Percentiles rank a stretch among this genome's conserved stretches.
These are phyloP conservation scores for Vespertilio murinus DNA, from an alignment of 2,797 vertebrate species.

Conservation along the genomic window DNA sequence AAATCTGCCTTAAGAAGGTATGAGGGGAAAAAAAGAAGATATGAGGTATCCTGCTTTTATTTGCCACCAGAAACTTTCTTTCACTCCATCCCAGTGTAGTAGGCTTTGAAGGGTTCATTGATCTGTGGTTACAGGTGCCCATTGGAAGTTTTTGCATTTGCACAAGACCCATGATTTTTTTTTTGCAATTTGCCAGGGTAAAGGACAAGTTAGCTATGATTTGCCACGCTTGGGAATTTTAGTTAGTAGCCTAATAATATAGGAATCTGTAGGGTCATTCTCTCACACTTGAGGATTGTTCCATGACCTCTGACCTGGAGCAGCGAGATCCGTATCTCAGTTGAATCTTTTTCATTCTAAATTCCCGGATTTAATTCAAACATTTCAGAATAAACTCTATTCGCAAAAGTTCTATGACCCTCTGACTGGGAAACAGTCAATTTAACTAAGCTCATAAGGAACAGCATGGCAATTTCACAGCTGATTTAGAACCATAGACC, in stretches of 20 bases:
- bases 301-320: background rate
- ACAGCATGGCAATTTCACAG: slow-evolving; percentile 71
- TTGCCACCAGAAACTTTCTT: background rate
- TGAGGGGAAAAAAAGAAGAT: background rate
- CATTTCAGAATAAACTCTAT: slow-evolving; percentile 37
- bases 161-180: background rate
- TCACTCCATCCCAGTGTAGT: background rate
- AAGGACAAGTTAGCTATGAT: background rate
- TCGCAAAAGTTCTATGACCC: slow-evolving; percentile 25
- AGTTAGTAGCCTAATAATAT: background rate
- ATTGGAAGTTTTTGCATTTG: background rate
- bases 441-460: slow-evolving; percentile 78
- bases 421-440: slow-evolving; percentile 72
- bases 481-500: slow-evolving; percentile 57
- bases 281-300: background rate
- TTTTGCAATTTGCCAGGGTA: background rate
- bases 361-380: slow-evolving; percentile 37
- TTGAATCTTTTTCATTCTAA: slow-evolving; percentile 20
- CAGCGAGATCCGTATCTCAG: background rate
- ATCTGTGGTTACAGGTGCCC: background rate
- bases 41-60: background rate
- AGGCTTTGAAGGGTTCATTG: background rate
- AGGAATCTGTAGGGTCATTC: background rate
- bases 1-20: background rate
- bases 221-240: background rate